Evolutionary conservation across 2,113 vertebrate species (phyloP).

Genomic region (Sardina pilchardus): DNA sequence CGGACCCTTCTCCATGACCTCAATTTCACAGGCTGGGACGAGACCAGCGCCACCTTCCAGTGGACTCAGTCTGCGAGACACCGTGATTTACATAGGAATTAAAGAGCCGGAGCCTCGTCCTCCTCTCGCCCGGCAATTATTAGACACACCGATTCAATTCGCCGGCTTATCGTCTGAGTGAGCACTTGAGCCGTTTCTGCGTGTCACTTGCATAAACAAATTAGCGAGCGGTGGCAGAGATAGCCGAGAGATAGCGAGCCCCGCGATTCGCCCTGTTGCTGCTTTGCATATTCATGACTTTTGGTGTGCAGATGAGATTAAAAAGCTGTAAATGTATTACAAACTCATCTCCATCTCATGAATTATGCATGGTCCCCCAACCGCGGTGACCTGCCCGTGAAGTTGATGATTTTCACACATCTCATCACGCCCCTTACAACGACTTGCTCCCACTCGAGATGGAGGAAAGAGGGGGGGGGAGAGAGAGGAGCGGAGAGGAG

Average conservation of each 20-base stretch:
- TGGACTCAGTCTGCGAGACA: background rate
- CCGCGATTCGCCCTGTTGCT: slow-evolving; percentile 50
- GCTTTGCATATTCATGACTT: slow-evolving; percentile 69
- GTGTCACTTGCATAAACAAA: slow-evolving; percentile 39
- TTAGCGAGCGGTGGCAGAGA: slow-evolving; percentile 44
- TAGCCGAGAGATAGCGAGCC: slow-evolving; percentile 53
- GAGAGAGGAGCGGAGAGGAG: background rate
- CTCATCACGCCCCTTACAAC: slow-evolving; percentile 39
- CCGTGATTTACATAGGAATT: background rate
- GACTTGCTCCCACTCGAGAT: background rate
- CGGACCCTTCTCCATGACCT: background rate
- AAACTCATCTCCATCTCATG: slow-evolving; percentile 68
- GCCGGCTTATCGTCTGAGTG: background rate
- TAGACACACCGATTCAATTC: background rate
- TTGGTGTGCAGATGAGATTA: slow-evolving; percentile 69
- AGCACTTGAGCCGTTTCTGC: slow-evolving; percentile 8
- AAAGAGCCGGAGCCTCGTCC: background rate
- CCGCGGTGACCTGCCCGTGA: slow-evolving; percentile 63
- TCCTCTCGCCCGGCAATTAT: background rate
- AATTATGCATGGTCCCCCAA: slow-evolving; percentile 68
- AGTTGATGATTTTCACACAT: slow-evolving; percentile 66
- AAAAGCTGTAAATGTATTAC: slow-evolving; percentile 67
- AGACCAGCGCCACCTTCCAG: background rate
- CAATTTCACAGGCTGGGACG: background rate
- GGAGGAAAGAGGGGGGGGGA: background rate